Base-by-base conservation (phyloP, 2,888 invertebrate species). In the Pollenia amentaria region DNA sequence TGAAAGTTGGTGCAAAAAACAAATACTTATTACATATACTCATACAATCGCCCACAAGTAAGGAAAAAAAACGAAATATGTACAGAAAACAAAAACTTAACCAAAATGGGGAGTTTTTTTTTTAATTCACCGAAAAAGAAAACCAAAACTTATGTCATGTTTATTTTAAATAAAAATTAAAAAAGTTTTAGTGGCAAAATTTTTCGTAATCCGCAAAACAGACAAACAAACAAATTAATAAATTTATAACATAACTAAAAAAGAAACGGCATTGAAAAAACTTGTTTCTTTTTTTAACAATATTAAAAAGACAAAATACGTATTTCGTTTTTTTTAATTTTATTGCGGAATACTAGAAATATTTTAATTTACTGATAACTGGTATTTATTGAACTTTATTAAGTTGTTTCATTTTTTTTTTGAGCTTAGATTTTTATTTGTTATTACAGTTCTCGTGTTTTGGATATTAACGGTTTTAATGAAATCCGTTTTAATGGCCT, bases 211-310 rank as follows among this genome's bases (percentile, higher is more conserved):
- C 14, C 10, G n/a, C n/a, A 51, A 69, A 53, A 11, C 29, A 18
- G 70, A 51, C 8, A 60, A 48, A 69, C 1, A 57, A 60, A 77
- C 12, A 53, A 76, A 53, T 62, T 16, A 60, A 44, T 46, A 9
- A 51, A 16, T 69, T 60, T 60, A 40, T 62, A 62, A 29, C 60
- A 40, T 21, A 29, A 42, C 18, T 16, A 12, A 42, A 80, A 44
- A 80, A 44, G 1, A 46, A 60, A 85, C 55, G 85, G 76, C 85
- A 85, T 78, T 85, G 85, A 85, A 82, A 73, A 82, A 85, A 85
- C 85, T 57, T 78, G 85, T 85, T 85, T 85, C 10, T 38, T 51
- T 21, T 29, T 29, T 29, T 29, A 29, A 29, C 4, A 29, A 29
- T 6, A 29, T 29, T 29, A 40, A 21, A 51, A 57, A 51, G 10